Conservation (phyloP, 1,140 invertebrate genomes). For the Tribolium madens region DNA sequence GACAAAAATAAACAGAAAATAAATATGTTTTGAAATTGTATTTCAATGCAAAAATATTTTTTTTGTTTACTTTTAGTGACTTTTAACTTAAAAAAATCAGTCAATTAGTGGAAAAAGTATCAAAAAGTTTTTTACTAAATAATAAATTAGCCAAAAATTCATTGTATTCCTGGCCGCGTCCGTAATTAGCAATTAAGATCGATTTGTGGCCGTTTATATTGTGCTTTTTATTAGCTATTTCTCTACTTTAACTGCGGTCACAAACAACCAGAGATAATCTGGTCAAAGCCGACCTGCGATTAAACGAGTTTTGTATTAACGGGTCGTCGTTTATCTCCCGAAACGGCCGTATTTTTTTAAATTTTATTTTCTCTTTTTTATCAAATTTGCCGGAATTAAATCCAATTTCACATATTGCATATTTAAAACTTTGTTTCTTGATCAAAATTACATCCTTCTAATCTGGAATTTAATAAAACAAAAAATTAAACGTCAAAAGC, state of each 20-base stretch:
- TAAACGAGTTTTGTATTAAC: constrained; percentile 32
- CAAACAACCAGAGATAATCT: constrained; percentile 35
- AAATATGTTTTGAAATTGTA: no score
- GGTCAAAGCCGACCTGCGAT: constrained; percentile 35
- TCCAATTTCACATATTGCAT: background rate
- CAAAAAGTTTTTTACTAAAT: background rate
- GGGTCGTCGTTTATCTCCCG: constrained; percentile 9
- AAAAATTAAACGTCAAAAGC: background rate
- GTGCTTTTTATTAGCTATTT: constrained; percentile 32
- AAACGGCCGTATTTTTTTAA: background rate
- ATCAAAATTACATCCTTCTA: background rate
- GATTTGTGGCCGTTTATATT: constrained; percentile 25
- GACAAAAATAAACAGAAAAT: no score
- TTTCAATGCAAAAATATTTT: no score
- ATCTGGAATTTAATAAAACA: background rate
- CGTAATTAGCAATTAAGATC: constrained; percentile 35
- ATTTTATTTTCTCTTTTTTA: background rate
- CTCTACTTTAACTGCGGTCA: constrained; percentile 35
- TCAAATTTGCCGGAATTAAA: background rate
- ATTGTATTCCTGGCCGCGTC: background rate
- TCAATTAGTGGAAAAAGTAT: no score
- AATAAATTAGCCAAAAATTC: background rate
- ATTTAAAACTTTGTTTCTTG: background rate
- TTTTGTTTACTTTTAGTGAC: no score
- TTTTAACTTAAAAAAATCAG: no score